Percentiles rank a stretch among this genome's conserved stretches.
Evolutionary conservation across 2,888 invertebrate species (phyloP).

Genomic region (Cybosia mesomella): DNA sequence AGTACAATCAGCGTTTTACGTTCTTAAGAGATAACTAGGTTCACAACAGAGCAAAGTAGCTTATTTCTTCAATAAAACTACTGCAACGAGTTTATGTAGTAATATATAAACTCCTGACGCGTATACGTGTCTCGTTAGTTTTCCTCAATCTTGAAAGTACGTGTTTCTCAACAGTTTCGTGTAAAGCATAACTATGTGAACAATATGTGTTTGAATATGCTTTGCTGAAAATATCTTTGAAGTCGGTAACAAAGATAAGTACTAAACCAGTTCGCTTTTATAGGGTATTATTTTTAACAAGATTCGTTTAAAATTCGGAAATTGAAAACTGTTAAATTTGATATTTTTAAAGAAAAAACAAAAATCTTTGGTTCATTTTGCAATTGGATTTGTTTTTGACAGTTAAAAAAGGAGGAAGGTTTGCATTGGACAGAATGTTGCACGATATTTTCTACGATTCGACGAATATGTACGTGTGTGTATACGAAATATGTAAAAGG

Average conservation of each 20-base stretch:
- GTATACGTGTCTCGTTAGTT: conserved; percentile 52
- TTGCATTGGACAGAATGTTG: background rate
- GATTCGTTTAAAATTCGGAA: background rate
- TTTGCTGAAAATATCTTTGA: background rate
- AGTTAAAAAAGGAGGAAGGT: background rate
- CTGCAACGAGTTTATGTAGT: conserved; percentile 1
- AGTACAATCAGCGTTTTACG: background rate
- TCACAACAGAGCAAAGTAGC: background rate
- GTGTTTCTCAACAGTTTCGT: conserved; percentile 17
- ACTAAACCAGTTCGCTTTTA: background rate
- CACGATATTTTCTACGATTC: background rate
- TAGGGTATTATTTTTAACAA: background rate
- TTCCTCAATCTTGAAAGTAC: conserved; percentile 29
- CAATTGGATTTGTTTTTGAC: background rate
- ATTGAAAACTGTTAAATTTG: background rate
- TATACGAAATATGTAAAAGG: background rate
- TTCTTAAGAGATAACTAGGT: background rate
- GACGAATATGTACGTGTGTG: too few species aligned
- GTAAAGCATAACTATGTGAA: conserved; percentile 20
- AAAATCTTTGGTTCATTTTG: background rate
- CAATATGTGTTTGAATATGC: conserved; percentile 10
- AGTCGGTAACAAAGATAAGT: background rate
- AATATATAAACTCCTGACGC: conserved; percentile 6
- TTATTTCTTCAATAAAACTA: background rate
- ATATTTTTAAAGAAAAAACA: background rate